Base-by-base conservation (phyloP, 2,888 invertebrate genomes). In the Sinelater perroti region DNA sequence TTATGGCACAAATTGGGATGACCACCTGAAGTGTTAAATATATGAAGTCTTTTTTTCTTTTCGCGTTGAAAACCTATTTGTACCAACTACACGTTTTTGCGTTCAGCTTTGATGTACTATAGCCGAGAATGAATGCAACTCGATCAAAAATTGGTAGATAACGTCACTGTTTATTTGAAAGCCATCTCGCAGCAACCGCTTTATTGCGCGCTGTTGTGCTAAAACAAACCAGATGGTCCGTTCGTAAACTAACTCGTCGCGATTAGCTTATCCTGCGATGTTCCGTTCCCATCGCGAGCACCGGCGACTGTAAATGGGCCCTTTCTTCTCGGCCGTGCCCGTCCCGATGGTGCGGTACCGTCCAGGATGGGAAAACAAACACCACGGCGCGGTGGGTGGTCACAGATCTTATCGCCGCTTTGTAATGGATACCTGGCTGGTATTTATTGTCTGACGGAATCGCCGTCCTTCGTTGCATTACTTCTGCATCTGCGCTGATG, bases 351-450 rank as follows among this genome's bases (percentile, higher is more conserved):
- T 40, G 8, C 38, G n/a, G 14, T 40, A 40, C 24, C 24, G 40
- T 40, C 13, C 24, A 14, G 24, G 31, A 47, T 51, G 51, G 30
- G 44, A 51, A 56, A 56, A 45, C 51, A 56, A 56, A 51, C 56
- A 49, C 55, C 24, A n/a, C 18, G 26, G 17, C 47, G 10, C 49
- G 2, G 51, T 51, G 56, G 56, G 56, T 56, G 56, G 56, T 42
- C 56, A 46, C 54, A 54, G 56, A 56, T 56, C 36, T 50, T 56
- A 56, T 56, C 56, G 13, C 14, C 16, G 8, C 31, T 28, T 46
- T 54, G 46, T 54, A 54, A 54, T 36, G 28, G 38, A 46, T 54
- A 54, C 54, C 54, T 38, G 46, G 38, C 36, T 42, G 26, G 33
- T 49, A 49, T 56, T 56, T 56, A 56, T 42, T 42, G 55, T 40